A percentile compares a stretch with the other conserved stretches of the same genome.
Conservation (phyloP, 1,140 invertebrate genomes). For the Tetramorium parvispinum region DNA sequence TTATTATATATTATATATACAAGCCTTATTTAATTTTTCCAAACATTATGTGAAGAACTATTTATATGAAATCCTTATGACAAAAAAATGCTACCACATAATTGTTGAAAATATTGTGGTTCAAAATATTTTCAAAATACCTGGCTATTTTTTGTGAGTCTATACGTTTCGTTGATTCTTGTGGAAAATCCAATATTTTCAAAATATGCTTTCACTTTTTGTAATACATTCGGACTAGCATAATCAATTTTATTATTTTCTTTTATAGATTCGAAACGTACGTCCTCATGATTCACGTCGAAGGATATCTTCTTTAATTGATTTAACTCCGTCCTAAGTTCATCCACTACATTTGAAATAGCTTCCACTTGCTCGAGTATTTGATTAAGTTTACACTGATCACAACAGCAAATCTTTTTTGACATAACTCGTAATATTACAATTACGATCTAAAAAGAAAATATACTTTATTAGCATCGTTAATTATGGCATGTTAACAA, state of each 20-base stretch:
- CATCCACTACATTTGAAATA: constrained; percentile 52
- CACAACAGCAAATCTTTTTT: background rate
- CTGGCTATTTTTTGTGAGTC: background rate
- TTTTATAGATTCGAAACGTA: background rate
- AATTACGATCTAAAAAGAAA: background rate
- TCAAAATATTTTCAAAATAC: background rate
- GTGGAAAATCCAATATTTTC: background rate
- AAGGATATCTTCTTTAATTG: background rate
- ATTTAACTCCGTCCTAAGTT: constrained; percentile 48
- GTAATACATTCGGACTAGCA: background rate
- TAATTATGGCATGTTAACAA: background rate
- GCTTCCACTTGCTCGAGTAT: constrained; percentile 56
- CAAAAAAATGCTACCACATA: background rate
- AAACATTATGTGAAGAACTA: no score
- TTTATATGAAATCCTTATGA: no score
- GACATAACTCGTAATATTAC: constrained; percentile 29
- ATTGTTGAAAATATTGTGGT: background rate
- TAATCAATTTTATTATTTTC: background rate
- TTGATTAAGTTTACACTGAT: constrained; percentile 44
- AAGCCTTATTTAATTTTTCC: no score
- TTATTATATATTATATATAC: no score
- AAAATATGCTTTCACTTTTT: constrained; percentile 31
- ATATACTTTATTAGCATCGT: background rate
- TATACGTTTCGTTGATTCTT: background rate
- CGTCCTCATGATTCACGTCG: background rate